Conservation (phyloP, 2,113 vertebrate species). For the Neomonachus schauinslandi region DNA sequence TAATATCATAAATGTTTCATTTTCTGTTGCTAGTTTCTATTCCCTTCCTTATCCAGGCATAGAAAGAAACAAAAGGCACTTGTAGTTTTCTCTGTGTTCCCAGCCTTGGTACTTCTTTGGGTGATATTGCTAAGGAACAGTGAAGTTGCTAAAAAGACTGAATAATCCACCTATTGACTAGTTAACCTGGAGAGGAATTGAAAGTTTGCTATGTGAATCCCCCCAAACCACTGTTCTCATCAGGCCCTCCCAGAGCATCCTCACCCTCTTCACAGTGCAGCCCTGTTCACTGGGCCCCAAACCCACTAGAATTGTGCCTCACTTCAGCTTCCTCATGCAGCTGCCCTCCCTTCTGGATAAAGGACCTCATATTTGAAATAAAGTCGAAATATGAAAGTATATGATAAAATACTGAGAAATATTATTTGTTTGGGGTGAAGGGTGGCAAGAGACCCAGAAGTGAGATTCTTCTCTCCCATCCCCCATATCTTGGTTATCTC, state of each 20-base stretch:
- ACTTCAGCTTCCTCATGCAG: not conserved
- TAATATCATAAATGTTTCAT: constrained; percentile 35
- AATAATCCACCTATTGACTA: not conserved
- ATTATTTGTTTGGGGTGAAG: not conserved
- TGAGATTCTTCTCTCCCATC: not conserved
- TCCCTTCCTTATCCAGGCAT: not conserved
- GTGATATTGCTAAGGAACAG: constrained; percentile 12
- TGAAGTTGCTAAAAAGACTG: constrained; percentile 24
- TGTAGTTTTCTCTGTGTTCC: not conserved
- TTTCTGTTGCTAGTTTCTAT: constrained; percentile 30
- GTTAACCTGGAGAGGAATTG: not conserved
- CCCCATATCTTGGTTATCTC: not conserved
- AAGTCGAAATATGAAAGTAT: constrained; percentile 55
- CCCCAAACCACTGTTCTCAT: not conserved
- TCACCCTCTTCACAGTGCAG: not conserved
- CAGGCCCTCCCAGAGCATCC: not conserved
- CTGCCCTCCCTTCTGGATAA: not conserved
- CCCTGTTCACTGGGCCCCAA: not conserved
- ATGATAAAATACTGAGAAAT: not conserved
- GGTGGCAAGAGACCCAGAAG: not conserved
- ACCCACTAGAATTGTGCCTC: not conserved
- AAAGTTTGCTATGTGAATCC: constrained; percentile 20
- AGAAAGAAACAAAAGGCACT: constrained; percentile 39
- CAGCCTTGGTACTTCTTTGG: not conserved
- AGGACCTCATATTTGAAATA: constrained; percentile 51